These are phyloP conservation scores for Oncorhynchus masou DNA, from an alignment of 2,113 vertebrate genomes.

Conservation along the genomic window DNA sequence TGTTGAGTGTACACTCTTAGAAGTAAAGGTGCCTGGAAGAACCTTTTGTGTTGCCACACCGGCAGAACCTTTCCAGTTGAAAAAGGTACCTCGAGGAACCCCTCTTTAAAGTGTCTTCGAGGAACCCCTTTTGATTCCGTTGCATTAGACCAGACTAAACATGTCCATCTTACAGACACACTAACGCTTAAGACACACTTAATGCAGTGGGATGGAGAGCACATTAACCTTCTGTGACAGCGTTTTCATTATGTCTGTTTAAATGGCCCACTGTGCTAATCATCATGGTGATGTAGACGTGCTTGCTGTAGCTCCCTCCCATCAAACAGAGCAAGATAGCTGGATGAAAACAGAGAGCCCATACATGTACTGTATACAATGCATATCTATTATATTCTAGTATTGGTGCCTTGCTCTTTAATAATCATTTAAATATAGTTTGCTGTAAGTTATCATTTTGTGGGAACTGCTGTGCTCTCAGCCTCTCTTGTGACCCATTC, in stretches of 20 bases:
- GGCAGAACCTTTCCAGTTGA: too few relatives aligned
- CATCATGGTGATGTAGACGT: neutral
- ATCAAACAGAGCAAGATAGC: neutral
- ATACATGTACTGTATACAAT: neutral
- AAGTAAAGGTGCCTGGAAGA: too few relatives aligned
- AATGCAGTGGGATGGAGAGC: constrained; percentile 19
- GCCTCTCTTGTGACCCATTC: neutral
- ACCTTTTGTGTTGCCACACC: too few relatives aligned
- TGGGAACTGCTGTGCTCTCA: neutral
- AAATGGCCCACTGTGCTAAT: neutral
- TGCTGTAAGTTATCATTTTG: neutral
- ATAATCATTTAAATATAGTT: neutral
- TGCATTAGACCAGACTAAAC: constrained; percentile 14
- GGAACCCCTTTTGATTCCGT: neutral
- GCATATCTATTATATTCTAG: neutral
- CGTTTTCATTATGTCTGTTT: constrained; percentile 20
- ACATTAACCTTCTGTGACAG: constrained; percentile 13
- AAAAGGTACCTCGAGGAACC: too few relatives aligned
- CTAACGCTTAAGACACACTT: neutral
- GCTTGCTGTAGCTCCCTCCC: neutral
- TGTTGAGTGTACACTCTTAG: too few relatives aligned
- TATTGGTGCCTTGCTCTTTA: neutral
- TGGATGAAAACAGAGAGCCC: neutral
- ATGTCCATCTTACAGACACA: constrained; percentile 7
- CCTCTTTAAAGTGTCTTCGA: too few relatives aligned